Percentiles rank a stretch among this genome's conserved stretches.
phyloP scores from a whole-genome alignment of 2,888 invertebrate species.

The Crematogaster levior region DNA sequence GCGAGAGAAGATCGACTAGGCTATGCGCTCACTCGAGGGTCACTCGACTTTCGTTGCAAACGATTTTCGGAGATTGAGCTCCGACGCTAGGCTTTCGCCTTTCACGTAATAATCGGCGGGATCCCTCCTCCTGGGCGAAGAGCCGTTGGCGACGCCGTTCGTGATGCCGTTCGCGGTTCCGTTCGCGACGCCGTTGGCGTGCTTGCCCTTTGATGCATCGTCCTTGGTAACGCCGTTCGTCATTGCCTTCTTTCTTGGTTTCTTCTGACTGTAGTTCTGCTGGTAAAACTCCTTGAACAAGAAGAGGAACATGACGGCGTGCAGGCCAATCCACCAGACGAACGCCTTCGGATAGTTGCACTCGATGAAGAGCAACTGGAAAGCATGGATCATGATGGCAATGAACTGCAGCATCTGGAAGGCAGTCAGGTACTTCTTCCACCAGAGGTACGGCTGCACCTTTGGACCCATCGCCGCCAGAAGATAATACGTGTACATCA shows the following conservation, averaged over 20 bases:
- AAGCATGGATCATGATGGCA: conserved; percentile 95
- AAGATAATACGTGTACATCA: conserved; percentile 98
- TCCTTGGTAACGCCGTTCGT: conserved; percentile 78
- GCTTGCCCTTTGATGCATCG: conserved; percentile 47
- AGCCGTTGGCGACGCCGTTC: conserved; percentile 77
- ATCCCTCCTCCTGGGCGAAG: conserved; percentile 78
- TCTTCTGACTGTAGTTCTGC: conserved; percentile 88
- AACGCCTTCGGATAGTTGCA: conserved; percentile 98
- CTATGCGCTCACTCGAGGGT: conserved; percentile 58
- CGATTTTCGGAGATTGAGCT: conserved; percentile 82
- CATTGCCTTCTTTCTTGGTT: conserved; percentile 69
- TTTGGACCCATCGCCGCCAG: conserved; percentile 95
- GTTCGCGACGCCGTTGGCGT: conserved; percentile 21
- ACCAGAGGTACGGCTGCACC: conserved; percentile 95
- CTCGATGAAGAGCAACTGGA: conserved; percentile 95
- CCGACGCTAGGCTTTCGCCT: conserved; percentile 84
- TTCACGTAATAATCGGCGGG: conserved; percentile 87
- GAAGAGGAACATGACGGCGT: conserved; percentile 98
- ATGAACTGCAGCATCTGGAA: conserved; percentile 97
- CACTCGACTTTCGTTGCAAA: conserved; percentile 79
- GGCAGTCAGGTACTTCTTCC: conserved; percentile 97
- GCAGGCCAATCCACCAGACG: conserved; percentile 98
- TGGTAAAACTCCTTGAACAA: conserved; percentile 98
- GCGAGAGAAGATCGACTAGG: conserved; percentile 39
- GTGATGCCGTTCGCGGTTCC: conserved; percentile 65